Evolutionary conservation across 92 coral and sea anemone genomes (phyloP).

Genomic region (Bergia sp.): DNA sequence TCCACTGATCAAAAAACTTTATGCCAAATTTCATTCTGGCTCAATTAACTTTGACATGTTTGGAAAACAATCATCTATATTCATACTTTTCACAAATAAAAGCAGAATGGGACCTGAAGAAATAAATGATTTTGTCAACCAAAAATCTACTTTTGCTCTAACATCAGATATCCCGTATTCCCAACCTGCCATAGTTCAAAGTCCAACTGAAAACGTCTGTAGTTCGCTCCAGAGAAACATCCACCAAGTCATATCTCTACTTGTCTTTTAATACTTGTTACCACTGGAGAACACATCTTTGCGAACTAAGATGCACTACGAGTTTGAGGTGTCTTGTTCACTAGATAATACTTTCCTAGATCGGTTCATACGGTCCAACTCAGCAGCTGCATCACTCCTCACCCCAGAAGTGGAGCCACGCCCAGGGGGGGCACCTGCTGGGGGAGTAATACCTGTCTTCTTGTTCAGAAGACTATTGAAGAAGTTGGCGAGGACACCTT

Average conservation of each 20-base stretch:
- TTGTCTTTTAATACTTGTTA: background rate
- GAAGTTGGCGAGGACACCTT: constrained; percentile 99
- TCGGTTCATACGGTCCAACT: constrained; percentile 95
- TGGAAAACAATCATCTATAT: constrained; percentile 12
- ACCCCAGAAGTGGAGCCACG: constrained; percentile 70
- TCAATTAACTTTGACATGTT: background rate
- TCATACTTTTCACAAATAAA: constrained; percentile 14
- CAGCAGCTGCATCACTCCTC: constrained; percentile 97
- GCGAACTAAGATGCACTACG: constrained; percentile 5
- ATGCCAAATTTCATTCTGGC: background rate
- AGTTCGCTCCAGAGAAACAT: background rate
- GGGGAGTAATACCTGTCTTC: constrained; percentile 71
- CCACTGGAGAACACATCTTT: background rate
- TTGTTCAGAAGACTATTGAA: constrained; percentile 95
- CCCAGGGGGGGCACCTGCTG: constrained; percentile 57
- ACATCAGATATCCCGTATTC: constrained; percentile 6
- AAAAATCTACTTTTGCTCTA: background rate
- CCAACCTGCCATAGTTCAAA: constrained; percentile 2
- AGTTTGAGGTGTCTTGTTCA: constrained; percentile 40
- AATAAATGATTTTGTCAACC: background rate
- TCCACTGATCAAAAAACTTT: background rate
- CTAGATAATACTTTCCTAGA: constrained; percentile 75
- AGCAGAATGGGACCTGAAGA: background rate
- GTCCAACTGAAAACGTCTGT: constrained; percentile 11
- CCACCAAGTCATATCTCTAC: background rate